Percentiles rank a stretch among this genome's conserved stretches.
Conservation (phyloP, 2,113 vertebrate species). For the Pterocles burchelli region DNA sequence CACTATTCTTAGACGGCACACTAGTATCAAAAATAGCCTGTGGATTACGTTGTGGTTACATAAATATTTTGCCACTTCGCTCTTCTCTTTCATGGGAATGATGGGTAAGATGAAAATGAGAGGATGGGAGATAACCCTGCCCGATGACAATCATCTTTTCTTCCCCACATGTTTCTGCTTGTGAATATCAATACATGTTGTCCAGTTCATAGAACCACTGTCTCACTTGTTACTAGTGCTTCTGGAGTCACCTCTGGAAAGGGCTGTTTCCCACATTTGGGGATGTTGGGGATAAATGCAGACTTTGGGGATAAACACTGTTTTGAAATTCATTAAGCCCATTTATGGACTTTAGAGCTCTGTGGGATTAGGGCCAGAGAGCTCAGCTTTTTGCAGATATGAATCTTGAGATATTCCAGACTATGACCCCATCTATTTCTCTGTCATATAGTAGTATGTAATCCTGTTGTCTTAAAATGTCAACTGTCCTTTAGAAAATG, state of each 20-base stretch:
- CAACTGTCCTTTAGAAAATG: background rate
- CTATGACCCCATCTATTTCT: background rate
- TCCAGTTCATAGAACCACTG: background rate
- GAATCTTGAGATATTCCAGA: background rate
- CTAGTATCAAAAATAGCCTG: background rate
- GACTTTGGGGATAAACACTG: background rate
- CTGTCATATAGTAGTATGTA: background rate
- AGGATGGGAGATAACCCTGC: background rate
- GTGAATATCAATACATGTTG: background rate
- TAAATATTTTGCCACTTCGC: background rate
- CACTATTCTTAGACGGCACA: background rate
- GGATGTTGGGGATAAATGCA: background rate
- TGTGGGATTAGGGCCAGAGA: background rate
- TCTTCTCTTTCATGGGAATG: background rate
- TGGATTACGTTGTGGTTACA: background rate
- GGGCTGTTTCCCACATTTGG: background rate
- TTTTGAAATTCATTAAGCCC: background rate
- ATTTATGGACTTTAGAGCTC: background rate
- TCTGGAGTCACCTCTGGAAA: background rate
- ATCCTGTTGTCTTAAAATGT: background rate
- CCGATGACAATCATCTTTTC: background rate
- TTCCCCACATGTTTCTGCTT: background rate
- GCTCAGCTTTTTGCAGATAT: background rate
- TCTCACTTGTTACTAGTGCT: background rate
- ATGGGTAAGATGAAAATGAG: background rate